Evolutionary conservation across 2,113 vertebrate species (phyloP).

Genomic region (Misgurnus mizolepis): DNA sequence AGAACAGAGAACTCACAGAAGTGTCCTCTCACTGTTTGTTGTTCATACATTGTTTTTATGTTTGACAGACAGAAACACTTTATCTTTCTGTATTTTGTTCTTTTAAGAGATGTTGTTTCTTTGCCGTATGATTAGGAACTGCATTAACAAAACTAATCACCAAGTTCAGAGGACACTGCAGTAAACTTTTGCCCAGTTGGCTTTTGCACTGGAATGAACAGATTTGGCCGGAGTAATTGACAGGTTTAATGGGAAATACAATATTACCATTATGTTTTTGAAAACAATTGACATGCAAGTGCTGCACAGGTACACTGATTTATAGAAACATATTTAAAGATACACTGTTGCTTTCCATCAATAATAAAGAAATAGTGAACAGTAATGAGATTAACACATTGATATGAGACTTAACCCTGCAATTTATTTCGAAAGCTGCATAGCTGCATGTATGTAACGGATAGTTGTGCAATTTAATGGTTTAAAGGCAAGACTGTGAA

Average conservation of each 20-base stretch:
- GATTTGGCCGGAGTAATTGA: conserved; percentile 30
- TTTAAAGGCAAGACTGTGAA: conserved; percentile 3
- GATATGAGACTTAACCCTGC: conserved; percentile 11
- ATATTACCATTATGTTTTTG: conserved; percentile 46
- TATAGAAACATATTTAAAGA: conserved; percentile 56
- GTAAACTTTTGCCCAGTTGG: conserved; percentile 43
- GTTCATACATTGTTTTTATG: conserved; percentile 55
- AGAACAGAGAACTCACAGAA: conserved; percentile 65
- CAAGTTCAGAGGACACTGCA: conserved; percentile 1
- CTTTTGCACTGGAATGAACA: conserved; percentile 68
- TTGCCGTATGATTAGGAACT: conserved; percentile 66
- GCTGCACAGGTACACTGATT: conserved; percentile 55
- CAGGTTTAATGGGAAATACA: conserved; percentile 43
- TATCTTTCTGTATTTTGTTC: conserved; percentile 54
- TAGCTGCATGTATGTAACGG: not conserved
- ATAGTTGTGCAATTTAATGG: conserved; percentile 1
- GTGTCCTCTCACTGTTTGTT: conserved; percentile 66
- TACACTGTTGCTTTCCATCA: conserved; percentile 72
- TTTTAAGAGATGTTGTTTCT: conserved; percentile 55
- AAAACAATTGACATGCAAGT: conserved; percentile 47
- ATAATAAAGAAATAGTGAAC: conserved; percentile 57
- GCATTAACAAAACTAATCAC: conserved; percentile 59
- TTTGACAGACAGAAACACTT: conserved; percentile 49
- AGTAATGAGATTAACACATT: not conserved
- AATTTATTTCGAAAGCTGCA: not conserved